Base-by-base conservation (phyloP, 1,140 invertebrate genomes). In the Melipona quadrifasciata region DNA sequence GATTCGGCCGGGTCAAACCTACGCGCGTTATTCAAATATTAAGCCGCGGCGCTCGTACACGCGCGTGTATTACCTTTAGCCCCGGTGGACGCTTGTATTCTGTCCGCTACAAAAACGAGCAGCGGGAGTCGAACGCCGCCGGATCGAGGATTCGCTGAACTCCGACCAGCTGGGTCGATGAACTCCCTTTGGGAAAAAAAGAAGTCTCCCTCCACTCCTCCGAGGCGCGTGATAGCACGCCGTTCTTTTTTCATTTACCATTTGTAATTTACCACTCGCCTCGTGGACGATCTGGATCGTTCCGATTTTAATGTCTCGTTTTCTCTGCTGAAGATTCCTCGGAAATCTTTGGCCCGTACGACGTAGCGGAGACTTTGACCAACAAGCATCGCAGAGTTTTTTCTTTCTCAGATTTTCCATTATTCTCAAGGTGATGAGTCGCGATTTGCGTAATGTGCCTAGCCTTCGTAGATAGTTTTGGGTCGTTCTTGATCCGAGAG, bases 1-100 rank as follows among this genome's bases (percentile, higher is more conserved):
- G 89, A 89, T 89, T 90, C 89, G 86, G 70, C 85, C 88, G 75
- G 84, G 87, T 89, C 86, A 80, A 86, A 80, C 90, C 90, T 90
- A 91, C 91, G 90, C 89, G 86, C 86, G 85, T 90, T 88, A 92
- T 92, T 92, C 88, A 91, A 92, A 92, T 92, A 89, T 92, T 92
- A 91, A 91, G 86, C 85, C 80, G 31, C 17, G 12, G 34, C 24
- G 34, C 65, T 53, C 17, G 64, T 61, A 68, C 73, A 68, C 86
- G 87, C 84, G 80, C 84, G 77, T 84, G 65, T 14, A 61, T 74
- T 53, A 39, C 75, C 64, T 58, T 58, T 67, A 61, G 68, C 80
- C 73, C 55, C 27, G 73, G 55, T 34, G 78, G 68, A 67, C 76
- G 75, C 70, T 77, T n/a, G 61, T 61, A 55, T 65, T 64, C 71